phyloP scores from a whole-genome alignment of 2,797 vertebrate species.

The Siniperca scherzeri region DNA sequence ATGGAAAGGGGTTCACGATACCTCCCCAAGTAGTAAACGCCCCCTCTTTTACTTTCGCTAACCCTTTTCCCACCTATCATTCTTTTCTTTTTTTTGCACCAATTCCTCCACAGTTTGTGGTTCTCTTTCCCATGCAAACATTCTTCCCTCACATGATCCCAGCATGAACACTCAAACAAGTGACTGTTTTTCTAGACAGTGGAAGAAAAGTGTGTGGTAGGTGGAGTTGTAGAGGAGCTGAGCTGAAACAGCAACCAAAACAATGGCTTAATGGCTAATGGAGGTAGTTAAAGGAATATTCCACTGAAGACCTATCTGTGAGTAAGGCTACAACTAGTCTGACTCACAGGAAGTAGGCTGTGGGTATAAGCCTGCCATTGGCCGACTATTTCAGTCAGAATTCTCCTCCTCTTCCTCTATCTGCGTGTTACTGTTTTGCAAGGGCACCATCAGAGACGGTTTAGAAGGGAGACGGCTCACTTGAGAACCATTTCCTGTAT shows the following conservation, averaged over 20 bases:
- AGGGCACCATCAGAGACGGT: too few relatives aligned
- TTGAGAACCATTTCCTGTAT: too few relatives aligned
- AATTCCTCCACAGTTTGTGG: constrained; percentile 9
- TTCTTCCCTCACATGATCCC: neutral
- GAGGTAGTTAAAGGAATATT: neutral
- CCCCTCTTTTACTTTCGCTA: constrained; percentile 69
- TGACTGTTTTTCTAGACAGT: neutral
- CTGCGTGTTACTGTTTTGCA: too few relatives aligned
- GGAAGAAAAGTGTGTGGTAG: neutral
- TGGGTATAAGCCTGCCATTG: too few relatives aligned
- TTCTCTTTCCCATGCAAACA: constrained; percentile 22
- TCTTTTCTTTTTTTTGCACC: constrained; percentile 59
- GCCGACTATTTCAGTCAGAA: too few relatives aligned
- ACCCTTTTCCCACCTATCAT: constrained; percentile 35
- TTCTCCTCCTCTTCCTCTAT: too few relatives aligned
- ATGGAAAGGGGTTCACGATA: constrained; percentile 83
- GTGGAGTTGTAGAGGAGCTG: neutral
- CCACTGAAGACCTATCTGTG: neutral
- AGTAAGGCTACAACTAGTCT: neutral
- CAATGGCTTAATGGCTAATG: neutral
- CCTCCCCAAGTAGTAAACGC: constrained; percentile 77
- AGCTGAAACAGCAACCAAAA: neutral
- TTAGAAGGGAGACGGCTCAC: too few relatives aligned
- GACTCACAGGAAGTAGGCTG: too few relatives aligned
- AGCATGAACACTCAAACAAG: neutral